Evolutionary conservation across 1,140 invertebrate genomes (phyloP), one percentile per base, ranked within the genome.

Genomic region (Cyclina sinensis): DNA sequence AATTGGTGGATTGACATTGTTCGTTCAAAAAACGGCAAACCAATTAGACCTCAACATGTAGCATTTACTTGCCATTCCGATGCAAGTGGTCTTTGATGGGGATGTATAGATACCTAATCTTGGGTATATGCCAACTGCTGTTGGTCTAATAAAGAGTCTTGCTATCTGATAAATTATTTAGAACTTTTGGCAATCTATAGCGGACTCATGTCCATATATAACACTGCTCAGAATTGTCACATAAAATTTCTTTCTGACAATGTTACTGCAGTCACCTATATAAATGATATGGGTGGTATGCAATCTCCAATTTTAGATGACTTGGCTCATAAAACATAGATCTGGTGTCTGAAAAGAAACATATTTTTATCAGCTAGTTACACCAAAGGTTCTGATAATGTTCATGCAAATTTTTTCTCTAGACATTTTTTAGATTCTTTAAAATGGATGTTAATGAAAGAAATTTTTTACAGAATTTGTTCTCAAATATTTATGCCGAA

Each of bases 231-330:
- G 21, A 30, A n/a, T 39, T 30, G 62, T 70, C 79, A 86, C 78
- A 54, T 88, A 30, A 30, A 73, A 62, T 27, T 89, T 57, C 24
- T 74, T 78, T 39, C 68, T 35, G 83, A 89, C 74, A 89, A 78
- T 59, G 46, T 57, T 16, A 82, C 89, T 30, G 86, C 82, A 37
- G 54, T 90, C 21, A 16, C 82, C 32, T 86, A 90, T 32, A 83
- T 90, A 21, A 90, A 86, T 62, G 57, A 90, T 54, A 88, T 90
- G 86, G 86, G 81, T 18, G 86, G 86, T n/a, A 84, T 85, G 51
- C 14, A 14, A 24, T 90, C 91, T 51, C 0, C 0, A 21, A 32
- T 35, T 9, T 35, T 70, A 35, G 62, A 91, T 76, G 2, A 18
- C 7, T 37, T 91, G 68, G 80, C 88, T 27, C 16, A 65, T 12